Evolutionary conservation across 1,140 invertebrate species (phyloP).

Genomic region (Stenopsyche tienmushanensis): DNA sequence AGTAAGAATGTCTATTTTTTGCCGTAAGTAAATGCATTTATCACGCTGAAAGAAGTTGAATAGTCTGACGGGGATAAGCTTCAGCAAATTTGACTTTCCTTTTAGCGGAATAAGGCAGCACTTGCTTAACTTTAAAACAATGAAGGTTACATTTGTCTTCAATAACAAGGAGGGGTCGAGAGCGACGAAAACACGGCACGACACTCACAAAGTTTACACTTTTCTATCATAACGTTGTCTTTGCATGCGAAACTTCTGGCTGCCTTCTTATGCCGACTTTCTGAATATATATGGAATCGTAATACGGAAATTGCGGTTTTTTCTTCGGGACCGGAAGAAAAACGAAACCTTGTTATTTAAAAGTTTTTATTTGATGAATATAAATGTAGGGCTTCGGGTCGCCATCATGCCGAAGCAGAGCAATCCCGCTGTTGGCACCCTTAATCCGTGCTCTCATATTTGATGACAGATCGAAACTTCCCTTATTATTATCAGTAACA

Average conservation of each 20-base stretch:
- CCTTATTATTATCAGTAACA: too few relatives aligned
- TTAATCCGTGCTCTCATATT: too few relatives aligned
- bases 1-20: neutral
- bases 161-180: slow-evolving; percentile 11
- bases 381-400: too few relatives aligned
- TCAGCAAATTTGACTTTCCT: slow-evolving; percentile 23
- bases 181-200: slow-evolving; percentile 8
- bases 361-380: too few relatives aligned
- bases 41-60: neutral
- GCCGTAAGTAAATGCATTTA: neutral
- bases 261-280: too few relatives aligned
- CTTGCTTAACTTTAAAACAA: slow-evolving; percentile 23
- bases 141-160: slow-evolving; percentile 25
- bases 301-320: too few relatives aligned
- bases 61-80: neutral
- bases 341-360: too few relatives aligned
- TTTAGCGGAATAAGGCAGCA: slow-evolving; percentile 21
- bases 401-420: too few relatives aligned
- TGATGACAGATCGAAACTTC: too few relatives aligned
- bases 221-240: neutral
- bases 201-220: slow-evolving; percentile 22
- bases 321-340: too few relatives aligned
- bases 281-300: too few relatives aligned
- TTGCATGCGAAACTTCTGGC: neutral
- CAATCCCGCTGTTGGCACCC: too few relatives aligned